phyloP scores from a whole-genome alignment of 2,888 invertebrate genomes.

The Mesochorus sp. region DNA sequence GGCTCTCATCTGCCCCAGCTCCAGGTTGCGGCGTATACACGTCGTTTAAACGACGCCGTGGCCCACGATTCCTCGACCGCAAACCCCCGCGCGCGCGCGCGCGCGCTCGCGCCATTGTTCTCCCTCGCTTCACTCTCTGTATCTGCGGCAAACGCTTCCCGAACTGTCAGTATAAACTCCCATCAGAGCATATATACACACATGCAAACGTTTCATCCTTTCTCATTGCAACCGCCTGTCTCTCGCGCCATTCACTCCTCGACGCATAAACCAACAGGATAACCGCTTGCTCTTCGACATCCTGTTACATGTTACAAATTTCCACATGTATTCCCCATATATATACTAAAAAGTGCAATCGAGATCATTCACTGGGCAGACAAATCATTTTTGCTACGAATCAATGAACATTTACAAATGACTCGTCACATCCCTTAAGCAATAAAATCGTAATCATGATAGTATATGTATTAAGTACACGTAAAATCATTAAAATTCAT shows the following conservation, averaged over 20 bases:
- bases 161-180: conserved; percentile 43
- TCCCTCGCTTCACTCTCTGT: conserved; percentile 6
- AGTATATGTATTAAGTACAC: too few species aligned
- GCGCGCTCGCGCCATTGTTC: conserved; percentile 62
- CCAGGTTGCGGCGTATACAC: conserved; percentile 39
- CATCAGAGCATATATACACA: conserved; percentile 18
- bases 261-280: conserved; percentile 32
- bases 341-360: neutral
- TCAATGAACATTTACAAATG: too few species aligned
- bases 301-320: neutral
- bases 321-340: too few species aligned
- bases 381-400: too few species aligned
- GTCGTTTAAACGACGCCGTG: conserved; percentile 66
- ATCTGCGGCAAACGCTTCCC: neutral
- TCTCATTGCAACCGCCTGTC: conserved; percentile 33
- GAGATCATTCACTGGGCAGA: too few species aligned
- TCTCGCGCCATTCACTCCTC: conserved; percentile 51
- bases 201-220: conserved; percentile 12
- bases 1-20: conserved; percentile 33
- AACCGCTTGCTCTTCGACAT: conserved; percentile 34
- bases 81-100: too few species aligned
- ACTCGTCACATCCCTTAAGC: too few species aligned
- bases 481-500: too few species aligned
- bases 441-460: too few species aligned
- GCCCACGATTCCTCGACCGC: conserved; percentile 66